Conservation (phyloP, 1,140 invertebrate species). For the Camponotus pennsylvanicus region DNA sequence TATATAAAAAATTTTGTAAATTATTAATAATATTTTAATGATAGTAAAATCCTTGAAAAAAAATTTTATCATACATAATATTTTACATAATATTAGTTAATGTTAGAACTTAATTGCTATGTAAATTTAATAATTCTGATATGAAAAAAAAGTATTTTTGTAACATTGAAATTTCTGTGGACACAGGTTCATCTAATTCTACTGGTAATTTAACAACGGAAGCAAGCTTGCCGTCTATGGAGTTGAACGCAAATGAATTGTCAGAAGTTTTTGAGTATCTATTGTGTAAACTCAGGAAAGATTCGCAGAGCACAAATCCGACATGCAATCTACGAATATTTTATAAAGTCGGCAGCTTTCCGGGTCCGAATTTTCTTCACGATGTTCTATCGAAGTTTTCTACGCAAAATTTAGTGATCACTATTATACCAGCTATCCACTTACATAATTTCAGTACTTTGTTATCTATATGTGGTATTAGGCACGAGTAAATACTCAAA, state of each 20-base stretch:
- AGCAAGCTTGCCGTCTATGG: conserved; percentile 86
- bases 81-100: not conserved
- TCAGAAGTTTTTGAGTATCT: conserved; percentile 91
- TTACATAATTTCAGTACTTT: conserved; percentile 92
- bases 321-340: conserved; percentile 91
- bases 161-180: conserved; percentile 48
- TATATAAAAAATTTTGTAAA: not conserved
- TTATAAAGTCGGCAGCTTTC: conserved; percentile 89
- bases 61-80: too few relatives aligned
- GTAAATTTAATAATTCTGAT: conserved; percentile 33
- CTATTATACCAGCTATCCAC: conserved; percentile 91
- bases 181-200: conserved; percentile 88
- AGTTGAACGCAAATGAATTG: conserved; percentile 88
- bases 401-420: conserved; percentile 88
- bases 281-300: conserved; percentile 90
- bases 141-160: not conserved
- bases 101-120: not conserved
- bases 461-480: conserved; percentile 91
- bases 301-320: conserved; percentile 87
- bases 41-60: not conserved
- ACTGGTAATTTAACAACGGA: conserved; percentile 88
- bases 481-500: conserved; percentile 86
- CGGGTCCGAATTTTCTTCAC: conserved; percentile 86
- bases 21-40: not conserved
- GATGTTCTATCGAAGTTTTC: conserved; percentile 86